These are phyloP conservation scores for Tachina grossa DNA, from an alignment of 2,888 invertebrate species.

Conservation along the genomic window DNA sequence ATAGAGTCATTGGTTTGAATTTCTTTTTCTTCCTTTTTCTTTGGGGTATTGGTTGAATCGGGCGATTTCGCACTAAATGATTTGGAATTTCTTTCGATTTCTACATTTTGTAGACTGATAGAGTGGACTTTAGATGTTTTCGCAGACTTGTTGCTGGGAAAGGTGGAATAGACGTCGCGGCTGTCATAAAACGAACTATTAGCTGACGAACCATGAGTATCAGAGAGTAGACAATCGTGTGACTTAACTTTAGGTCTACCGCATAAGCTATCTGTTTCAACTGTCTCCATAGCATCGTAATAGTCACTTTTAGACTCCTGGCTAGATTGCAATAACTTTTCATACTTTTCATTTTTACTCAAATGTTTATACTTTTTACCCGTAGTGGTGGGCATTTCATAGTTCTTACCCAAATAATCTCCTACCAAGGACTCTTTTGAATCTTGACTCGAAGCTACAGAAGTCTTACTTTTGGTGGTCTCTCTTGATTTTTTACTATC, in stretches of 20 bases:
- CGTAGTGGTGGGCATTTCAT: slow-evolving; percentile 83
- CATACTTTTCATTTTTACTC: slow-evolving; percentile 81
- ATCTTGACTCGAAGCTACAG: slow-evolving; percentile 86
- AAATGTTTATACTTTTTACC: slow-evolving; percentile 82
- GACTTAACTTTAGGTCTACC: slow-evolving; percentile 84
- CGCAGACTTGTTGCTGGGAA: slow-evolving; percentile 85
- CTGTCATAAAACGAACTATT: slow-evolving; percentile 84
- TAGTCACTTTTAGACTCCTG: slow-evolving; percentile 89
- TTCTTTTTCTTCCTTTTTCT: slow-evolving; percentile 79
- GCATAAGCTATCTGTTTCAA: slow-evolving; percentile 76
- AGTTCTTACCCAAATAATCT: slow-evolving; percentile 83
- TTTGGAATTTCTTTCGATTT: slow-evolving; percentile 85
- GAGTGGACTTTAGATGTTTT: slow-evolving; percentile 87
- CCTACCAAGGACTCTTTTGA: slow-evolving; percentile 86
- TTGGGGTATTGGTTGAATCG: slow-evolving; percentile 78
- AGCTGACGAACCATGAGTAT: slow-evolving; percentile 81
- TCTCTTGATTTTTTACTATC: slow-evolving; percentile 87
- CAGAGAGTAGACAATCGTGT: slow-evolving; percentile 85
- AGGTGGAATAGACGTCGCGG: slow-evolving; percentile 86
- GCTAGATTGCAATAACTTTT: slow-evolving; percentile 86
- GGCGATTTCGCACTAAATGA: slow-evolving; percentile 81
- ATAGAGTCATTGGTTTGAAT: slow-evolving; percentile 80
- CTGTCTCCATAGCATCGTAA: slow-evolving; percentile 85
- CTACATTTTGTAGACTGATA: slow-evolving; percentile 88
- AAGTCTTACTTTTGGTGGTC: slow-evolving; percentile 86